These are phyloP conservation scores for Fundulus diaphanus DNA, from an alignment of 2,797 vertebrate genomes.

Conservation along the genomic window DNA sequence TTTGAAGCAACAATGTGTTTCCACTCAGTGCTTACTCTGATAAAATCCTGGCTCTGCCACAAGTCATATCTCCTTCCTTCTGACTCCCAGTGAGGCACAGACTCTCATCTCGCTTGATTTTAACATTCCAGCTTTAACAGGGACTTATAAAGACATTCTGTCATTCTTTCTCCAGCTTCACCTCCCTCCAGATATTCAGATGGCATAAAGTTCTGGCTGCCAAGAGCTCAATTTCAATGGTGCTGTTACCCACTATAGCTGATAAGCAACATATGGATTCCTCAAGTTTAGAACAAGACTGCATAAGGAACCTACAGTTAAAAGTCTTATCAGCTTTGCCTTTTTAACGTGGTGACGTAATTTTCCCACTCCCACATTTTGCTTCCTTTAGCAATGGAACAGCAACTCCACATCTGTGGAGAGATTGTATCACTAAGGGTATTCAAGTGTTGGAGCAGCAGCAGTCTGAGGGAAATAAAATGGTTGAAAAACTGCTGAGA, in stretches of 20 bases:
- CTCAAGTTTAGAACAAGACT: constrained; percentile 49
- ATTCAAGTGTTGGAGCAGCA: constrained; percentile 47
- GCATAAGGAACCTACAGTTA: constrained; percentile 44
- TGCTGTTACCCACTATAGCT: constrained; percentile 55
- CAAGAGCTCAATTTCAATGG: constrained; percentile 64
- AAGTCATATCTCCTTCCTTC: constrained; percentile 13
- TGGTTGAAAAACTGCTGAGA: constrained; percentile 42
- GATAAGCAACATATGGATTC: constrained; percentile 66
- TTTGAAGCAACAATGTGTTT: neutral
- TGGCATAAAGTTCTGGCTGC: constrained; percentile 52
- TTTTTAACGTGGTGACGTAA: constrained; percentile 67
- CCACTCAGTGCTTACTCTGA: constrained; percentile 15
- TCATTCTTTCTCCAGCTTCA: constrained; percentile 29
- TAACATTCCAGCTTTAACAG: constrained; percentile 59
- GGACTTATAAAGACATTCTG: constrained; percentile 45
- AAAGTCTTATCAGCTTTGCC: constrained; percentile 50
- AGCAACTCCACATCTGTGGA: constrained; percentile 66
- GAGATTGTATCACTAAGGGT: constrained; percentile 74
- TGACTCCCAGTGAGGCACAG: constrained; percentile 41
- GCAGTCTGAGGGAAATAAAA: constrained; percentile 37
- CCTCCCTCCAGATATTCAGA: constrained; percentile 59
- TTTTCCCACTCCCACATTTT: constrained; percentile 50
- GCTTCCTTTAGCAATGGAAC: constrained; percentile 68
- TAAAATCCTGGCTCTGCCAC: constrained; percentile 14
- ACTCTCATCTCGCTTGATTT: constrained; percentile 44